These are phyloP conservation scores for Irena cyanogastra DNA, from an alignment of 2,113 vertebrate genomes.

Conservation along the genomic window DNA sequence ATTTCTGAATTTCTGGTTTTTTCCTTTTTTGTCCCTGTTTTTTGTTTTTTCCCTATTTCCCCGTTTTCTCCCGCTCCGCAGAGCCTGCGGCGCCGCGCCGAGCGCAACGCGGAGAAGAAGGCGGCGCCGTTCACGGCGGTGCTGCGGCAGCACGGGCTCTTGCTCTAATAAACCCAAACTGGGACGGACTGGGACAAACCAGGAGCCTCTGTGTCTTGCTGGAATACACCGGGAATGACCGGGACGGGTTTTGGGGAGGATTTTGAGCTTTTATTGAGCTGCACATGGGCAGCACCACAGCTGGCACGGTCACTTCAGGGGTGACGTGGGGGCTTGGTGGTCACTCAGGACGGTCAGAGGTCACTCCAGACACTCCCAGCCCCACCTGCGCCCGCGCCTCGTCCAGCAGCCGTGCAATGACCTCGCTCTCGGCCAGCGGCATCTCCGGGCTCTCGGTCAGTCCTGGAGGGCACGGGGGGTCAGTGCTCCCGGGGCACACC, in stretches of 20 bases:
- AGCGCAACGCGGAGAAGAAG: not conserved
- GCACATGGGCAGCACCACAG: fast-evolving
- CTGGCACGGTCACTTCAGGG: too few species aligned
- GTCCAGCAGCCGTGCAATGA: not conserved
- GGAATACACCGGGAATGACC: fast-evolving
- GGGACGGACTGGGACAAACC: not conserved
- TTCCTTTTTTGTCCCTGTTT: too few species aligned
- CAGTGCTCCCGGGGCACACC: not conserved
- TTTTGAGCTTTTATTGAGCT: not conserved
- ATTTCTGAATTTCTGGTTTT: fast-evolving
- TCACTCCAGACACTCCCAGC: not conserved
- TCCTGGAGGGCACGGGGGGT: not conserved
- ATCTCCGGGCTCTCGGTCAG: not conserved
- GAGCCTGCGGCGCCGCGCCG: not conserved
- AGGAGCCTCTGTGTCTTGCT: not conserved
- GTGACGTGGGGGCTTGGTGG: too few species aligned
- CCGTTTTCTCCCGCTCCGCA: not conserved
- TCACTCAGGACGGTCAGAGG: not conserved
- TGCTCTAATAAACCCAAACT: not conserved
- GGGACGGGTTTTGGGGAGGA: not conserved
- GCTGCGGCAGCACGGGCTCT: not conserved
- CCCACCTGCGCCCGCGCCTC: not conserved
- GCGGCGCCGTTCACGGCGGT: not conserved
- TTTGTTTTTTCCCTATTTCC: not conserved
- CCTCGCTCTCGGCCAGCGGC: not conserved